Evolutionary conservation across 2,888 invertebrate genomes (phyloP), one percentile per base, ranked within the genome.

Genomic region (Aproaerema taeniolella): DNA sequence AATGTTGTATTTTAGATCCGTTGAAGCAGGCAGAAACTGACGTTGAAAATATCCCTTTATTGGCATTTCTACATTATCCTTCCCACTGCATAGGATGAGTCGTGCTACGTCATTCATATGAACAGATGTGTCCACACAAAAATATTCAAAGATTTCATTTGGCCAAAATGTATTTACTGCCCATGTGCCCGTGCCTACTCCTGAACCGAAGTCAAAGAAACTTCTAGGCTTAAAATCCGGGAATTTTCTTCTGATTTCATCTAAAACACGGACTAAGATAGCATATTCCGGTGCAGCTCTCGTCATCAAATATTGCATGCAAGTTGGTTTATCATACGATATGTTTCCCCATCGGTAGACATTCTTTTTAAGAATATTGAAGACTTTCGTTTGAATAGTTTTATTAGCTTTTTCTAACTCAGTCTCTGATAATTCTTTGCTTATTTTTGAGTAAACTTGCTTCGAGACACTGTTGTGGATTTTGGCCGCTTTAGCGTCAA

Each of bases 171-270:
- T 69, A 55, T 91, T 91, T 0, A 92, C 90, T 0, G 95, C 97
- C 97, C 97, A 97, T 38, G 92, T 90, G 0, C 91, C 94, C 0
- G 95, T 93, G 0, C 97, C 97, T 2, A 95, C 79, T 0, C 98
- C 98, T 3, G 97, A 95, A 0, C 98, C 98, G 72, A 95, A 96
- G 79, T 98, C 97, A 53, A 97, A 93, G 50, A 96, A 89, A 43
- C 91, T 90, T 42, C 88, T 80, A 0, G 98, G 98, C 42, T 85
- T 83, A 66, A 94, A 98, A 11, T 89, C 69, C 0, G 88, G 83
- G 64, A 92, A 88, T 38, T 91, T 83, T 26, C 64, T 65, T 35
- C 79, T 77, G 38, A 97, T 92, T 83, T 97, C 96, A 30, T 88
- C 82, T 28, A 97, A 89, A 35, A 96, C 89, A 58, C 89, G 89